phyloP scores from a whole-genome alignment of 2,888 invertebrate genomes.

The Boloria euphrosyne region DNA sequence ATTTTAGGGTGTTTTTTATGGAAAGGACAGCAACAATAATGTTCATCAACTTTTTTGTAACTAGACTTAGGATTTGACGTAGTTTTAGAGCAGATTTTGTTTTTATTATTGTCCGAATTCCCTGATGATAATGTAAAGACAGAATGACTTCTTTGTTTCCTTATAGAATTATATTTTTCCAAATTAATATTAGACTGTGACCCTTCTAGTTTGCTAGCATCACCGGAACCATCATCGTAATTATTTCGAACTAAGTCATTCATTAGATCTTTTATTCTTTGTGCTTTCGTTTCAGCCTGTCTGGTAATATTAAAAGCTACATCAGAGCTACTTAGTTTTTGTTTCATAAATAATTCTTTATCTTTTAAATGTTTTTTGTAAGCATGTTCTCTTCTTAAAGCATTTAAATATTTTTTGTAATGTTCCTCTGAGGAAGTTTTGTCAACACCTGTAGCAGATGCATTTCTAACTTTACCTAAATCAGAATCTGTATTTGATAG shows the following conservation, averaged over 20 bases:
- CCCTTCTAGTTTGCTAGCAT: constrained; percentile 72
- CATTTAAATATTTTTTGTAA: constrained; percentile 69
- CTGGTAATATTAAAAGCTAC: constrained; percentile 51
- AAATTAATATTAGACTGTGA: constrained; percentile 51
- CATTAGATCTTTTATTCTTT: constrained; percentile 64
- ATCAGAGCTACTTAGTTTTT: constrained; percentile 66
- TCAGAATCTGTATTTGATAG: constrained; percentile 65
- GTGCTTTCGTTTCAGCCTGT: constrained; percentile 50
- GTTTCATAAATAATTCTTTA: constrained; percentile 71
- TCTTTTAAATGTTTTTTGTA: constrained; percentile 68
- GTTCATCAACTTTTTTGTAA: constrained; percentile 49
- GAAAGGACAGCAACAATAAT: constrained; percentile 61
- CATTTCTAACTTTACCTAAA: constrained; percentile 59
- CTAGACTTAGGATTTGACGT: constrained; percentile 51
- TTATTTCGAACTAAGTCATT: constrained; percentile 75
- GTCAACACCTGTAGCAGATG: constrained; percentile 56
- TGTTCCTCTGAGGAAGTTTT: constrained; percentile 72
- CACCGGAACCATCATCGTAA: constrained; percentile 74
- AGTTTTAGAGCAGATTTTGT: constrained; percentile 56
- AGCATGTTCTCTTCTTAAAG: constrained; percentile 64
- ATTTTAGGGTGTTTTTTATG: constrained; percentile 51
- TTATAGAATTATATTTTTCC: constrained; percentile 47
- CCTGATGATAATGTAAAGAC: constrained; percentile 74
- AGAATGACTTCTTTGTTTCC: constrained; percentile 67
- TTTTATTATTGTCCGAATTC: constrained; percentile 55